phyloP scores from a whole-genome alignment of 2,113 vertebrate genomes.

The Charina bottae region DNA sequence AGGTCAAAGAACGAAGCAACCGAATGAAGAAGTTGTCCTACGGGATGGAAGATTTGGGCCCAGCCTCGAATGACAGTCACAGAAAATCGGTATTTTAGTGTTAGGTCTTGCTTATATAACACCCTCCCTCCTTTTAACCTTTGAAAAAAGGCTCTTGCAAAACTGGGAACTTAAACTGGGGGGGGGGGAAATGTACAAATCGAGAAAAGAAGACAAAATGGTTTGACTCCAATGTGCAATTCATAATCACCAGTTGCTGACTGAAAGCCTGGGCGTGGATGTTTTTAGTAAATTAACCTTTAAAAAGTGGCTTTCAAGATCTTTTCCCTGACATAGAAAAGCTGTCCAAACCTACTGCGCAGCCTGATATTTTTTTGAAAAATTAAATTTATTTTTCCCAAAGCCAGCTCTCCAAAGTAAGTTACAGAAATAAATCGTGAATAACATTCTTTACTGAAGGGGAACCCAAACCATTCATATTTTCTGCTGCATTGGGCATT shows the following conservation, averaged over 20 bases:
- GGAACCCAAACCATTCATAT: neutral
- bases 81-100: conserved; percentile 71
- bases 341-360: neutral
- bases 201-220: neutral
- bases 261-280: neutral
- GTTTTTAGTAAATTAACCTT: neutral
- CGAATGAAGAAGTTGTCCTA: conserved; percentile 74
- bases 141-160: neutral
- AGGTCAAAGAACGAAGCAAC: conserved; percentile 73
- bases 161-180: neutral
- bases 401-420: neutral
- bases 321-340: neutral
- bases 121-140: neutral
- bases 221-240: neutral
- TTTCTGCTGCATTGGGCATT: neutral
- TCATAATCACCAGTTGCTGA: neutral
- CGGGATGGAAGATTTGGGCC: conserved; percentile 74
- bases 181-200: neutral
- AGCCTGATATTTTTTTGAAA: neutral
- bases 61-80: conserved; percentile 74
- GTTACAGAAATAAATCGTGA: neutral
- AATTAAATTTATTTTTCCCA: neutral
- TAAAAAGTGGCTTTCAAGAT: neutral
- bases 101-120: conserved; percentile 29
- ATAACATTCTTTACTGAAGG: neutral